Evolutionary conservation across 2,113 vertebrate genomes (phyloP).

Genomic region (Albula glossodonta): DNA sequence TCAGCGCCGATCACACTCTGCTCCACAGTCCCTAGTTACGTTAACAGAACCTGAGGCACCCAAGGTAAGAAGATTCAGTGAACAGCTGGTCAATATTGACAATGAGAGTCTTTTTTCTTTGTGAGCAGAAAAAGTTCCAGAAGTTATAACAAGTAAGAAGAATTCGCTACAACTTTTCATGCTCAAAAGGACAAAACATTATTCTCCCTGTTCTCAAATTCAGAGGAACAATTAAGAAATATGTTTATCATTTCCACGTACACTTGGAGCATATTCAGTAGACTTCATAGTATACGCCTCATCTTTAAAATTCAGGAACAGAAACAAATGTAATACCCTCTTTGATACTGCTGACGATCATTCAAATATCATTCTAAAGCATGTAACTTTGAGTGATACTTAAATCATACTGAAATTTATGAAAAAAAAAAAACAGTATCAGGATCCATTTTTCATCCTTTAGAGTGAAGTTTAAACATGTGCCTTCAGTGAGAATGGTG

Average conservation of each 20-base stretch:
- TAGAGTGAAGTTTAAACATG: no score
- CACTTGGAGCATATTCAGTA: not conserved
- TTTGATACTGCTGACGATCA: no score
- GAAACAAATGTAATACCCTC: not conserved
- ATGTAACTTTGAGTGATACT: no score
- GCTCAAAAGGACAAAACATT: not conserved
- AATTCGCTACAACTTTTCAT: not conserved
- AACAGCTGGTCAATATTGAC: no score
- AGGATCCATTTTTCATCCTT: no score
- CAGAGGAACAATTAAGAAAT: not conserved
- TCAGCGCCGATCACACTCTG: constrained; percentile 62
- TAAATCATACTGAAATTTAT: no score
- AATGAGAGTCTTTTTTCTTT: not conserved
- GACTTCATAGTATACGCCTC: not conserved
- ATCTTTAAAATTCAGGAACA: not conserved
- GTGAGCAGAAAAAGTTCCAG: no score
- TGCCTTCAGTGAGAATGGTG: no score
- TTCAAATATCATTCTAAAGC: no score
- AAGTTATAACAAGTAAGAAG: no score
- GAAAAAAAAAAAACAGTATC: no score
- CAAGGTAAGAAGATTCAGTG: constrained; percentile 66
- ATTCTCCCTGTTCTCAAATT: no score
- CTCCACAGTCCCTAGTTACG: constrained; percentile 64
- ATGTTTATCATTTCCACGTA: not conserved
- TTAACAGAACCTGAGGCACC: constrained; percentile 49